Evolutionary conservation across 1,140 invertebrate species (phyloP), one percentile per base, ranked within the genome.

Genomic region (Zaprionus nigranus): DNA sequence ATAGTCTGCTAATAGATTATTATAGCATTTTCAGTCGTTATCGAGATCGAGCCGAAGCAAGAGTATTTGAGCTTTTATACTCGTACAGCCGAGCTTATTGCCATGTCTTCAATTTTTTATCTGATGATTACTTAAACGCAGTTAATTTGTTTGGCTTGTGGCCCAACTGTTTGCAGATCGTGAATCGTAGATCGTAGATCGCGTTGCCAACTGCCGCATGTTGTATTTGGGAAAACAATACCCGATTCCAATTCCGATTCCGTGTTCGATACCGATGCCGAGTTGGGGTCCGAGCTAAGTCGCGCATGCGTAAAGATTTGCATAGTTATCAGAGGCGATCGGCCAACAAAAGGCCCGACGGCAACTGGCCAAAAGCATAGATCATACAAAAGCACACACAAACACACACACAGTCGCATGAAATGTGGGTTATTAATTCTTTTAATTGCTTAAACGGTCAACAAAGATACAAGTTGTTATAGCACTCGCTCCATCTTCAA

Each of bases 391-490:
- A 12, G 6, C 56, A 17, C 60, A n/a, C 34, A 9, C 22, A 49
- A 6, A 6, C 7, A 7, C 7, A 2, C 2, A n/a, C 17, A 56
- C 12, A 51, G n/a, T 63, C 46, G 5, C 53, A 15, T 28, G 24
- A 76, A 87, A 87, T 87, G 83, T 87, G 83, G 73, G 80, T 87
- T 87, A 87, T 87, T 87, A 87, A 75, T 69, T 69, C 66, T 61
- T 30, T 75, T 75, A 69, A 69, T 75, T 69, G 65, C 38, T 75
- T 62, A 75, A 69, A 75, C 46, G 65, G 61, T 75, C 65, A 62
- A 75, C 46, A 62, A 46, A 46, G 53, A 68, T 62, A 69, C 58
- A 62, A 75, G 15, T 69, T 61, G 66, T 22, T 36, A 49, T 62
- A 54, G 64, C 70, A 46, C 70, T 34, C 57, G 36, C 71, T 66